phyloP scores from a whole-genome alignment of 1,140 invertebrate genomes.

The Trinorchestia longiramus region DNA sequence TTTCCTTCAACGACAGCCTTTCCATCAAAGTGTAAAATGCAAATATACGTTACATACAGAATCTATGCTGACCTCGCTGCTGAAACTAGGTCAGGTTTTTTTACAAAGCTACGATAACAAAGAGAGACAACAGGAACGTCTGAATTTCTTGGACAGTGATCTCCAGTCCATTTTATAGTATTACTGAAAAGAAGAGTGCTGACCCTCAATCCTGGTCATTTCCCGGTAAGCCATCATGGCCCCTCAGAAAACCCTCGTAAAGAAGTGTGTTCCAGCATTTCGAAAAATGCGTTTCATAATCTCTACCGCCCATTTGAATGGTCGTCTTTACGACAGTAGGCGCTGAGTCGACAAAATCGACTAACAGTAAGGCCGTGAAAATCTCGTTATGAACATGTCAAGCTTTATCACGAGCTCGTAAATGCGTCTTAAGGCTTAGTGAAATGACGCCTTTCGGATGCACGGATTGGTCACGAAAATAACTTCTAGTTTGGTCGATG shows the following conservation, averaged over 20 bases:
- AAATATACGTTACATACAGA: not conserved
- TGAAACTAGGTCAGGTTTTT: not conserved
- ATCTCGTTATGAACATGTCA: conserved; percentile 1
- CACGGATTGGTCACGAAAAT: not conserved
- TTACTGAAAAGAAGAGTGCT: not conserved
- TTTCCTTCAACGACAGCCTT: too few species aligned
- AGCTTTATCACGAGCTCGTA: not conserved
- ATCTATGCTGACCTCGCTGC: too few species aligned
- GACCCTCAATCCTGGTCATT: not conserved
- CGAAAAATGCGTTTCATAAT: not conserved
- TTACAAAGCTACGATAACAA: not conserved
- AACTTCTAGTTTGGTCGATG: not conserved
- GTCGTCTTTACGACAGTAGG: not conserved
- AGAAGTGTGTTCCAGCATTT: not conserved
- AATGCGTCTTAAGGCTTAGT: not conserved
- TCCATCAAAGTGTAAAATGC: not conserved
- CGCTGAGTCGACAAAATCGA: not conserved
- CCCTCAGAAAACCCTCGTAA: not conserved
- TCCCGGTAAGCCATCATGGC: not conserved
- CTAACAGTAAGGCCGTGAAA: not conserved
- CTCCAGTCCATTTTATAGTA: not conserved
- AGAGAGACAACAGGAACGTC: not conserved
- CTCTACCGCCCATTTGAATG: not conserved
- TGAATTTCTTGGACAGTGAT: not conserved
- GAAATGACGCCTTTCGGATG: not conserved